Evolutionary conservation across 2,797 vertebrate genomes (phyloP).

Genomic region (Typhlichthys eigenmanni): DNA sequence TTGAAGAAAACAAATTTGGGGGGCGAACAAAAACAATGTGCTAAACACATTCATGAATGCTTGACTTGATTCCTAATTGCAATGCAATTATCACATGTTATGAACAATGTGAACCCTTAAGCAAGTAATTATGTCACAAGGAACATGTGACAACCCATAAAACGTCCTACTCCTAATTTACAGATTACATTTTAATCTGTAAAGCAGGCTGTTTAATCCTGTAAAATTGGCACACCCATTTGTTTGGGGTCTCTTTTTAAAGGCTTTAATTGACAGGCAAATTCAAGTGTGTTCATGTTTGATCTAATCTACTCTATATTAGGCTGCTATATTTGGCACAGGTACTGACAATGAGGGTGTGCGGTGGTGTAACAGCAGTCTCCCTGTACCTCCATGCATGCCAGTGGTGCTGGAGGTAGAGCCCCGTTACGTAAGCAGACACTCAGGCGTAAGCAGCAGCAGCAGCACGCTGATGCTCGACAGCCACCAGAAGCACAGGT

Average conservation of each 20-base stretch:
- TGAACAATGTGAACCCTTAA: constrained; percentile 77
- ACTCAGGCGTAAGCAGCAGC: constrained; percentile 40
- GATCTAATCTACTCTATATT: not conserved
- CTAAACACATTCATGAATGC: constrained; percentile 71
- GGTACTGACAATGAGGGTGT: too few species aligned
- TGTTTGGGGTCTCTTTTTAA: constrained; percentile 26
- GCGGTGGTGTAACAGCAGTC: too few species aligned
- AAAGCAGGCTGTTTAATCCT: constrained; percentile 55
- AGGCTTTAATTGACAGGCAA: constrained; percentile 24
- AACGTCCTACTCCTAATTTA: constrained; percentile 62
- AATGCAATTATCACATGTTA: constrained; percentile 76
- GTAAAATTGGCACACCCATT: constrained; percentile 38
- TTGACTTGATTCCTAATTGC: constrained; percentile 77
- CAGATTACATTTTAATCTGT: constrained; percentile 72
- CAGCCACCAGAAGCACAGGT: constrained; percentile 81
- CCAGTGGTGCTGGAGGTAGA: constrained; percentile 8
- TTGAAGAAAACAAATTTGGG: constrained; percentile 63
- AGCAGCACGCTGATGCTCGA: constrained; percentile 37
- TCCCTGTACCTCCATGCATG: constrained; percentile 28
- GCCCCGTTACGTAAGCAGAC: constrained; percentile 29
- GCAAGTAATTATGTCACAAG: constrained; percentile 77
- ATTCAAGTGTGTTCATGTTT: constrained; percentile 17
- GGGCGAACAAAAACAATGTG: constrained; percentile 54
- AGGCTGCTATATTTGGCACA: too few species aligned
- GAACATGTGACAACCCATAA: constrained; percentile 70